phyloP scores from a whole-genome alignment of 2,888 invertebrate species.

The Doris montereyensis region DNA sequence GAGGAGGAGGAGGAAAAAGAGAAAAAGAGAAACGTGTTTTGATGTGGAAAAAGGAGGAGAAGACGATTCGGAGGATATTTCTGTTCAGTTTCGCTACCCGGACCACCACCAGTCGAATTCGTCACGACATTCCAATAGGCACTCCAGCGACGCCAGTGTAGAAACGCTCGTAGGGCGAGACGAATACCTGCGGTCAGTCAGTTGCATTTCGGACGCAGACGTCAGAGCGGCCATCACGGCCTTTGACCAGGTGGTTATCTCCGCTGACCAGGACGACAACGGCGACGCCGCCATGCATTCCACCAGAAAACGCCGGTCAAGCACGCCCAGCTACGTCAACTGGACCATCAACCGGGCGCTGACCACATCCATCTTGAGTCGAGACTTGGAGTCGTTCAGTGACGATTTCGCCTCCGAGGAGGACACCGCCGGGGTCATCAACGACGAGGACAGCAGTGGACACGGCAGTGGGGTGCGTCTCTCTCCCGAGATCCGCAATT shows the following conservation, averaged over 20 bases:
- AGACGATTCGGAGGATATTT: no score
- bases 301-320: not conserved
- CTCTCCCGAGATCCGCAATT: slow-evolving; percentile 4
- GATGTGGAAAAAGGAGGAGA: no score
- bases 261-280: not conserved
- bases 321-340: slow-evolving; percentile 35
- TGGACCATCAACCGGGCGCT: slow-evolving; percentile 42
- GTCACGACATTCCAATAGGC: not conserved
- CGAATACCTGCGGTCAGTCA: not conserved
- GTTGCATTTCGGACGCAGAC: not conserved
- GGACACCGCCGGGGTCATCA: not conserved
- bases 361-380: not conserved
- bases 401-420: slow-evolving; percentile 30
- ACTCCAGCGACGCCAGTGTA: not conserved
- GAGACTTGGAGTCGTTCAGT: slow-evolving; percentile 11
- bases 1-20: no score
- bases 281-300: not conserved
- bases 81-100: no score
- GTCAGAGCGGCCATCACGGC: not conserved
- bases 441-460: slow-evolving; percentile 5
- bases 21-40: no score
- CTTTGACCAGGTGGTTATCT: not conserved
- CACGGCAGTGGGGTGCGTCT: not conserved
- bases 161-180: not conserved
- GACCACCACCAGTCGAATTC: no score